Conservation (phyloP, 35 echinoderm and acorn worm species). For the Eucidaris tribuloides region DNA sequence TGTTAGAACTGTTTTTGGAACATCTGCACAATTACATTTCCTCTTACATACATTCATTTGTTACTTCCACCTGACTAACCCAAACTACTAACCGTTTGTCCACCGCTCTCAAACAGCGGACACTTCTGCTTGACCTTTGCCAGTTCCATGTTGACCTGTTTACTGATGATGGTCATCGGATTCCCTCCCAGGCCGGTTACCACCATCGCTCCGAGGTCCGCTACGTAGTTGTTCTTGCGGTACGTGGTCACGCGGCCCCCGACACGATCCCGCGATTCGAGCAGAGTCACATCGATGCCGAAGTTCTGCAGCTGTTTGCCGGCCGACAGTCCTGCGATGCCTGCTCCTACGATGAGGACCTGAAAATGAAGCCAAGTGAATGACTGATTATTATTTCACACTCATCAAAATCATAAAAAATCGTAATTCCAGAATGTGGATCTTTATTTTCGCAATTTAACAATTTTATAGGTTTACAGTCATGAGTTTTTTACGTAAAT, state of each 20-base stretch:
- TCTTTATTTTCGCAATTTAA: no score
- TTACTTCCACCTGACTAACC: no score
- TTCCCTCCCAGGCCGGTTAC: conserved; percentile 96
- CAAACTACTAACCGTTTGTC: conserved; percentile 69
- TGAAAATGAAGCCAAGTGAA: background rate
- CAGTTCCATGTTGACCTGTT: conserved; percentile 98
- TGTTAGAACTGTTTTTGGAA: no score
- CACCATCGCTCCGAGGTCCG: conserved; percentile 97
- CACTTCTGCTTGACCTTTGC: conserved; percentile 98
- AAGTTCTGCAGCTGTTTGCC: conserved; percentile 92
- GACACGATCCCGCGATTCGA: conserved; percentile 90
- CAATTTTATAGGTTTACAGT: no score
- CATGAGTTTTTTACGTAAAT: no score
- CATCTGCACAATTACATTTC: no score
- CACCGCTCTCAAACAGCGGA: conserved; percentile 91
- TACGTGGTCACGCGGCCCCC: conserved; percentile 95
- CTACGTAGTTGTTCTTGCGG: conserved; percentile 88
- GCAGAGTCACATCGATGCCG: conserved; percentile 92
- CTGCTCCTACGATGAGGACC: conserved; percentile 67
- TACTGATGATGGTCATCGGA: conserved; percentile 97
- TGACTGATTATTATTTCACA: no score
- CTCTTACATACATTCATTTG: no score
- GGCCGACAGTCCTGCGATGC: conserved; percentile 87
- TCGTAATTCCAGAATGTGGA: no score
- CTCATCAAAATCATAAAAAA: no score